Conservation (phyloP, 2,888 invertebrate genomes). For the Pollenia angustigena region DNA sequence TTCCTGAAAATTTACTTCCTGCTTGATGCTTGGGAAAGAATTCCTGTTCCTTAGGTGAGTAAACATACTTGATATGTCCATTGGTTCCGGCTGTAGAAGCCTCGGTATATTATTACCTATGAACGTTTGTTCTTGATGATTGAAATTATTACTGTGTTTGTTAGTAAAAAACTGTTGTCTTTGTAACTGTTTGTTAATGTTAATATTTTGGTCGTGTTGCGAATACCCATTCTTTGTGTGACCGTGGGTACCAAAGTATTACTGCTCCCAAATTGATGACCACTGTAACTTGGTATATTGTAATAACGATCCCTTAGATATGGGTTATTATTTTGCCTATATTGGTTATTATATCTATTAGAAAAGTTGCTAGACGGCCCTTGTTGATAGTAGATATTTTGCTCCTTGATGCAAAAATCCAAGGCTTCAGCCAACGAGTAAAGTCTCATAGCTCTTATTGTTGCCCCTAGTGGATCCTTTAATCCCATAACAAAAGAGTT, state of each 20-base stretch:
- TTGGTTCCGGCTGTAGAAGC: slow-evolving; percentile 47
- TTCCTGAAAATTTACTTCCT: slow-evolving; percentile 69
- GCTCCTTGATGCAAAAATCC: slow-evolving; percentile 67
- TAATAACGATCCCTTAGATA: background rate
- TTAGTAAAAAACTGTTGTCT: background rate
- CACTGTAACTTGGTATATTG: slow-evolving; percentile 32
- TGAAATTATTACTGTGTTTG: background rate
- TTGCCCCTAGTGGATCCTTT: slow-evolving; percentile 73
- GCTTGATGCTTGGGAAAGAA: slow-evolving; percentile 25
- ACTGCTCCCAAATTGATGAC: background rate
- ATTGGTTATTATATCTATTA: background rate
- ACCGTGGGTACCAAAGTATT: background rate
- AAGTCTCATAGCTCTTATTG: slow-evolving; percentile 74
- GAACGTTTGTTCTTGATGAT: slow-evolving; percentile 9
- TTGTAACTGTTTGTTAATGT: background rate
- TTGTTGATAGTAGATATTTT: slow-evolving; percentile 64
- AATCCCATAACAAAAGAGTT: slow-evolving; percentile 73
- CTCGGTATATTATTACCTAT: slow-evolving; percentile 15
- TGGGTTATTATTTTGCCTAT: slow-evolving; percentile 24
- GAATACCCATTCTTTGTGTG: slow-evolving; percentile 4
- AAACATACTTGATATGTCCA: slow-evolving; percentile 42
- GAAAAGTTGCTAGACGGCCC: too few relatives aligned
- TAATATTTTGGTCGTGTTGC: slow-evolving; percentile 5
- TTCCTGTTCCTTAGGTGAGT: slow-evolving; percentile 17
- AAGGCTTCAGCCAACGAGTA: slow-evolving; percentile 68